phyloP scores from a whole-genome alignment of 1,140 invertebrate species.

The Pachyrhynchus sulphureomaculatus region DNA sequence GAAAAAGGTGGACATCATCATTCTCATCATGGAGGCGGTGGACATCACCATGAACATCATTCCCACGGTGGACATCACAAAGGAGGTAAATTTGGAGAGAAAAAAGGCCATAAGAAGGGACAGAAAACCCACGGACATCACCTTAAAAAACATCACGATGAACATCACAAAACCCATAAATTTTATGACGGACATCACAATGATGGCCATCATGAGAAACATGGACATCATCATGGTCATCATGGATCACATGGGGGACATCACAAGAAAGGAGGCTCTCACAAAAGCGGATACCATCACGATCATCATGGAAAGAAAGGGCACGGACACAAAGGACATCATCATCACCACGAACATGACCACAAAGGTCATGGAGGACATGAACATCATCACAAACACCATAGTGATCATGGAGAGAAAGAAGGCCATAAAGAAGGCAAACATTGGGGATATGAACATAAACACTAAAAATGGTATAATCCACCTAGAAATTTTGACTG shows the following conservation, averaged over 20 bases:
- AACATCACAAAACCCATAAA: slow-evolving; percentile 65
- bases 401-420: slow-evolving; percentile 66
- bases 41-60: slow-evolving; percentile 68
- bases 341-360: slow-evolving; percentile 74
- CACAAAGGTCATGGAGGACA: slow-evolving; percentile 69
- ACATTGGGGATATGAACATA: slow-evolving; percentile 52
- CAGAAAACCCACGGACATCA: slow-evolving; percentile 74
- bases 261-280: slow-evolving; percentile 69
- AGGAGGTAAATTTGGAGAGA: slow-evolving; percentile 55
- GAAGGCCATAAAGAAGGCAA: slow-evolving; percentile 63
- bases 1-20: slow-evolving; percentile 75
- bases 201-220: slow-evolving; percentile 71
- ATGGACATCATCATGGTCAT: slow-evolving; percentile 67
- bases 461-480: neutral
- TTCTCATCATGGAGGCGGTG: slow-evolving; percentile 70
- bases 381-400: slow-evolving; percentile 64
- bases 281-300: slow-evolving; percentile 65
- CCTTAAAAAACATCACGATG: slow-evolving; percentile 79
- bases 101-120: slow-evolving; percentile 60
- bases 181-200: slow-evolving; percentile 76
- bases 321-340: slow-evolving; percentile 65
- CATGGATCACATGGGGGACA: slow-evolving; percentile 66
- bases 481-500: neutral
- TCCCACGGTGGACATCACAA: slow-evolving; percentile 74
- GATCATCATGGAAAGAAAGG: slow-evolving; percentile 69